These are phyloP conservation scores for Otis tarda DNA, from an alignment of 2,113 vertebrate genomes.

Conservation along the genomic window DNA sequence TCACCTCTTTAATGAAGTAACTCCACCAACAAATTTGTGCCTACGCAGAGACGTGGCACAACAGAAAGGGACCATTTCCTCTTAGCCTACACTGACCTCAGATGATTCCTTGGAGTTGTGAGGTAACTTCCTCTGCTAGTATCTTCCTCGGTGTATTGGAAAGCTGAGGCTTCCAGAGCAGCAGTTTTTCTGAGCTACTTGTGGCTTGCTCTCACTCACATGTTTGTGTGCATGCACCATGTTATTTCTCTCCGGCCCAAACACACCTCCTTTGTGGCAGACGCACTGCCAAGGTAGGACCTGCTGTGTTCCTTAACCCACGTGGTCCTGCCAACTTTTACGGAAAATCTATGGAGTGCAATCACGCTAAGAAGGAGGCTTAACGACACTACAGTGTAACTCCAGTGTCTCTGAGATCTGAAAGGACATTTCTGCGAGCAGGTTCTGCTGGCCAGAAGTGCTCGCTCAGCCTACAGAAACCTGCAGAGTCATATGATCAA, in stretches of 20 bases:
- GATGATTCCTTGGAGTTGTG: background rate
- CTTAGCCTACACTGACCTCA: background rate
- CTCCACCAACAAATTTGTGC: background rate
- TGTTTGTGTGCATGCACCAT: background rate
- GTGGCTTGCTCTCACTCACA: background rate
- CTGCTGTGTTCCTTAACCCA: background rate
- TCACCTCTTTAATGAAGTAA: background rate
- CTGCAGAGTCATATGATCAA: background rate
- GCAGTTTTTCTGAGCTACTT: background rate
- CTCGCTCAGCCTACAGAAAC: background rate
- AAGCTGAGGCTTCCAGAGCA: background rate
- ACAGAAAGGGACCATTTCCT: background rate
- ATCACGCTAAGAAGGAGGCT: background rate
- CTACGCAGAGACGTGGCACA: background rate
- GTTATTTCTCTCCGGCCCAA: background rate
- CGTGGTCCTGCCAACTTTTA: background rate
- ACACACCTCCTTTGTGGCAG: background rate
- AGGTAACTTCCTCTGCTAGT: background rate
- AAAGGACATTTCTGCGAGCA: rapidly evolving
- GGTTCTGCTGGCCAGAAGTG: background rate
- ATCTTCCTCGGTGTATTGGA: background rate
- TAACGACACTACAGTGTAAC: background rate
- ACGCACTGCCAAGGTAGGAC: background rate
- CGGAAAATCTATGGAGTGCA: rapidly evolving
- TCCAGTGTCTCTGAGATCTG: background rate